Conservation (phyloP, 2,113 vertebrate genomes). For the Microcebus tavaratra region DNA sequence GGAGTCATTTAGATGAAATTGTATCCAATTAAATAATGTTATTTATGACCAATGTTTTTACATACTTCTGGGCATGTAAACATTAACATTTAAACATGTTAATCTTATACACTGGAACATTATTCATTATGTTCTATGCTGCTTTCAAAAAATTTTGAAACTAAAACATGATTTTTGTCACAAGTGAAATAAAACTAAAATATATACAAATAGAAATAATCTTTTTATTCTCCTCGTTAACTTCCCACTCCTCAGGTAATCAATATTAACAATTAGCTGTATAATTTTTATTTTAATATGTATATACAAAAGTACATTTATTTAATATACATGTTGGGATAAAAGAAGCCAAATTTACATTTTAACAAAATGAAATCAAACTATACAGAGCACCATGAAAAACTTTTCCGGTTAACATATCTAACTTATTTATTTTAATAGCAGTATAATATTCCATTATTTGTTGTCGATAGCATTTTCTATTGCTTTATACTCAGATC, state of each 20-base stretch:
- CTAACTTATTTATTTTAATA: not conserved
- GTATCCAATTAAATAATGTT: not conserved
- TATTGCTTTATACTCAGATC: not conserved
- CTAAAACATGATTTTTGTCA: not conserved
- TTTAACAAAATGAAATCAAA: not conserved
- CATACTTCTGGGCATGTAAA: not conserved
- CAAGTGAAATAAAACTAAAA: not conserved
- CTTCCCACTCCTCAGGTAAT: not conserved
- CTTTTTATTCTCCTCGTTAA: not conserved
- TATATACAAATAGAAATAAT: not conserved
- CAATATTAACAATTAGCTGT: not conserved
- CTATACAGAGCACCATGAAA: not conserved
- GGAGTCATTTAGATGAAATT: not conserved
- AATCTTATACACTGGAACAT: not conserved
- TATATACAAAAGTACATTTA: not conserved
- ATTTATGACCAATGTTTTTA: not conserved
- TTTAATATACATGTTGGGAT: not conserved
- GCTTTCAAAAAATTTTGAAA: not conserved
- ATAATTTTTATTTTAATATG: not conserved
- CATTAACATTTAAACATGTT: not conserved
- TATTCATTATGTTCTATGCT: not conserved
- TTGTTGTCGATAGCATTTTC: not conserved
- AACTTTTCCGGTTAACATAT: not conserved
- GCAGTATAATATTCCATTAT: not conserved
- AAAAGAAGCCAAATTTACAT: not conserved